Evolutionary conservation across 2,888 invertebrate genomes (phyloP).

Genomic region (Hartigia nigra): DNA sequence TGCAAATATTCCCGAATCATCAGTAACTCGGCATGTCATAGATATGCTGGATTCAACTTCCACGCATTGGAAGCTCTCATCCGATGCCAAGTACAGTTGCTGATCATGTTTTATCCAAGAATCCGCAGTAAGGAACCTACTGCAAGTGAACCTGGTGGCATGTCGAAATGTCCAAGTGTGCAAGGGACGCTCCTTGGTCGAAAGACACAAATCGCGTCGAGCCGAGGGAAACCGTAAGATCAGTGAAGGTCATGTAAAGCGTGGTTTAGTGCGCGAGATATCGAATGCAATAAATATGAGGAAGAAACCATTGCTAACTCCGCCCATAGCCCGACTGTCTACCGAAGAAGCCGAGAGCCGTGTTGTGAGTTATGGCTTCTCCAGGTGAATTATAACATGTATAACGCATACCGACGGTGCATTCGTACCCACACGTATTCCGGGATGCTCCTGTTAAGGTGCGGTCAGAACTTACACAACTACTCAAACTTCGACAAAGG

Average conservation of each 20-base stretch:
- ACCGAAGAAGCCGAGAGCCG: conserved; percentile 53
- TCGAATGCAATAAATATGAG: conserved; percentile 51
- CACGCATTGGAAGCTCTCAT: background rate
- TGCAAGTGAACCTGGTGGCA: background rate
- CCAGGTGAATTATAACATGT: conserved; percentile 60
- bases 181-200: background rate
- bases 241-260: background rate
- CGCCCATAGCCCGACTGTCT: conserved; percentile 53
- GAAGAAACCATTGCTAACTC: conserved; percentile 49
- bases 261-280: conserved; percentile 22
- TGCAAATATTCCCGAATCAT: background rate
- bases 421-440: conserved; percentile 28
- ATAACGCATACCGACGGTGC: conserved; percentile 54
- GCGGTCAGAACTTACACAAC: conserved; percentile 8
- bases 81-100: background rate
- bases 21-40: background rate
- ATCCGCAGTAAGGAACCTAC: background rate
- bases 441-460: conserved; percentile 7
- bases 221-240: background rate
- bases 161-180: background rate
- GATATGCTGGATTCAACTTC: background rate
- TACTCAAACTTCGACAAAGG: background rate
- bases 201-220: background rate
- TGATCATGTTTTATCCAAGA: background rate
- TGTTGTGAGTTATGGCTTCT: conserved; percentile 56